A percentile compares a stretch with the other conserved stretches of the same genome.
phyloP scores from a whole-genome alignment of 1,140 invertebrate species.

The Drosophila miranda region DNA sequence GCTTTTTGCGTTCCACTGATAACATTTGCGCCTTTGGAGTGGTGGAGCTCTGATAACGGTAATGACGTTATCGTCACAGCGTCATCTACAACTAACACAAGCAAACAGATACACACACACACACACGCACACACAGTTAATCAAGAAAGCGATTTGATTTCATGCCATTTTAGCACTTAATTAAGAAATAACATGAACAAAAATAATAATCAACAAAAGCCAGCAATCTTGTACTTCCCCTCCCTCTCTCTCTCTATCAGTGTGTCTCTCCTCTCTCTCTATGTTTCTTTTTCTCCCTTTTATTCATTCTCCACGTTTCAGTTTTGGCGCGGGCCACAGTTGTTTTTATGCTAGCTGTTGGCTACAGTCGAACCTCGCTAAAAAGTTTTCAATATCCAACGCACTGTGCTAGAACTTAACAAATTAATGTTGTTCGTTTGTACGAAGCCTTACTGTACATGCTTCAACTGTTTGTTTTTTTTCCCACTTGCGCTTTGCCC shows the following conservation, averaged over 20 bases:
- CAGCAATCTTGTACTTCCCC: constrained; percentile 5
- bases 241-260: constrained; percentile 4
- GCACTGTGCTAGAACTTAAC: not conserved
- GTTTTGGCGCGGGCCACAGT: constrained; percentile 3
- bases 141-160: constrained; percentile 57
- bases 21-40: constrained; percentile 73
- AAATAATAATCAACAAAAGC: constrained; percentile 43
- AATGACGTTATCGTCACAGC: constrained; percentile 64
- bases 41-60: constrained; percentile 56
- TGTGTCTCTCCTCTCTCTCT: too few relatives aligned
- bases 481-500: constrained; percentile 4
- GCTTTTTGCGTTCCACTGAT: constrained; percentile 47
- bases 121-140: constrained; percentile 9
- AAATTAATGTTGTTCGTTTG: constrained; percentile 22
- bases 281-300: constrained; percentile 2
- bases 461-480: constrained; percentile 6
- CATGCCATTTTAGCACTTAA: constrained; percentile 72
- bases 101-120: constrained; percentile 6
- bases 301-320: constrained; percentile 9
- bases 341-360: not conserved
- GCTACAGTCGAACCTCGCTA: constrained; percentile 29
- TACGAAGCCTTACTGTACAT: constrained; percentile 30
- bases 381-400: constrained; percentile 1
- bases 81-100: constrained; percentile 48
- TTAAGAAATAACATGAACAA: constrained; percentile 63